Conservation (phyloP, 2,113 vertebrate genomes). For the Tamias sibiricus region DNA sequence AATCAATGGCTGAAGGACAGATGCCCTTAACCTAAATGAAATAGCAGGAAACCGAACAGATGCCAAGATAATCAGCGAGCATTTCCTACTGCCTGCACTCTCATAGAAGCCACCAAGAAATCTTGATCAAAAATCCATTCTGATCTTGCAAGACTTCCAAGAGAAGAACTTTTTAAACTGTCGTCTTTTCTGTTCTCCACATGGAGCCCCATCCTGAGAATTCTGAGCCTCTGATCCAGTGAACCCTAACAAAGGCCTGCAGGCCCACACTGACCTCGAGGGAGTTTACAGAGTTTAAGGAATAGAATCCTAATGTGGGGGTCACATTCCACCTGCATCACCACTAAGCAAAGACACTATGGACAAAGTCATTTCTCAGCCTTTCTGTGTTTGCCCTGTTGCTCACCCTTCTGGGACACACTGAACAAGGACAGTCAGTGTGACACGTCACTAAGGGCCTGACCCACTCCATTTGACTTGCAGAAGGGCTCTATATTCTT, state of each 20-base stretch:
- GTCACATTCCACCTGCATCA: not conserved
- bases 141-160: not conserved
- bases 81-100: not conserved
- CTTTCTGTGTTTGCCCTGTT: not conserved
- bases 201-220: not conserved
- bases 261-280: not conserved
- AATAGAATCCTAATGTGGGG: not conserved
- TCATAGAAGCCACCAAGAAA: not conserved
- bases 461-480: not conserved
- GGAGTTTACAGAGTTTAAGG: not conserved
- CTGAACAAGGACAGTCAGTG: not conserved
- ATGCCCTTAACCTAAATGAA: not conserved
- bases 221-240: not conserved
- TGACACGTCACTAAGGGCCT: accelerated
- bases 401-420: not conserved
- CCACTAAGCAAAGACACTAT: not conserved
- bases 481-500: not conserved
- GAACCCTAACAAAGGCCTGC: not conserved
- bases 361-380: not conserved
- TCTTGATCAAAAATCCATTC: not conserved
- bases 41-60: not conserved
- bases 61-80: not conserved
- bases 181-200: not conserved
- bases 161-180: not conserved
- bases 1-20: not conserved